phyloP scores from a whole-genome alignment of 2,888 invertebrate species.

The Gastrophysa polygoni region DNA sequence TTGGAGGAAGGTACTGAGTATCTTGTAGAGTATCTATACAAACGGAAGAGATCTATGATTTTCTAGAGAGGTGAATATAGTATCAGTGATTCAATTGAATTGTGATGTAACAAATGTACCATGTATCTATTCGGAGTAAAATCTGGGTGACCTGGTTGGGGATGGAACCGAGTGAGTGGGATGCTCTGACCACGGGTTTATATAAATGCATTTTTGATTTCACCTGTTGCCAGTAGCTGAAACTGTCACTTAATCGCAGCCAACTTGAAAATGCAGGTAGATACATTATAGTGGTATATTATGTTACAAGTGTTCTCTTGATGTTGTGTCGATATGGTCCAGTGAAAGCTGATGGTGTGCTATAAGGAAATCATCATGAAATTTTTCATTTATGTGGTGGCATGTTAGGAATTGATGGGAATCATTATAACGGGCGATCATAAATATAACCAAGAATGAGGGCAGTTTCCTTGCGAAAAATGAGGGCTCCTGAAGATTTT shows the following conservation, averaged over 20 bases:
- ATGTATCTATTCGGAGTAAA: background rate
- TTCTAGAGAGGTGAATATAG: too few relatives aligned
- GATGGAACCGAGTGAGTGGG: slow-evolving; percentile 24
- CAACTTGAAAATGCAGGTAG: slow-evolving; percentile 34
- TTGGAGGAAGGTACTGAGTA: too few relatives aligned
- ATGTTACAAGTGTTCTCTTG: slow-evolving; percentile 4
- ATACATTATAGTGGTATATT: slow-evolving; percentile 15
- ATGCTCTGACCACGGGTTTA: slow-evolving; percentile 23
- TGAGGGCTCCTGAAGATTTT: too few relatives aligned
- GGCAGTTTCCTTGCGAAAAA: too few relatives aligned
- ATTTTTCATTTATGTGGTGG: background rate
- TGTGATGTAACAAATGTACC: background rate
- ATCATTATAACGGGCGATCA: background rate
- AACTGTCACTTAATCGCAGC: slow-evolving; percentile 10
- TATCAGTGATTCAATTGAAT: background rate
- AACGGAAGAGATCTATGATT: too few relatives aligned
- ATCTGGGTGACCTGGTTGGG: slow-evolving; percentile 14
- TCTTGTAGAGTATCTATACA: too few relatives aligned
- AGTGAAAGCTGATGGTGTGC: slow-evolving; percentile 19
- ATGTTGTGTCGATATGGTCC: slow-evolving; percentile 11
- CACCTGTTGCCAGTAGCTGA: slow-evolving; percentile 33
- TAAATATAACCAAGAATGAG: too few relatives aligned
- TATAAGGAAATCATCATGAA: background rate
- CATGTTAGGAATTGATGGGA: background rate
- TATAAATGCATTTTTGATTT: slow-evolving; percentile 38